These are phyloP conservation scores for Condylura cristata DNA, from an alignment of 2,113 vertebrate species.

Conservation along the genomic window DNA sequence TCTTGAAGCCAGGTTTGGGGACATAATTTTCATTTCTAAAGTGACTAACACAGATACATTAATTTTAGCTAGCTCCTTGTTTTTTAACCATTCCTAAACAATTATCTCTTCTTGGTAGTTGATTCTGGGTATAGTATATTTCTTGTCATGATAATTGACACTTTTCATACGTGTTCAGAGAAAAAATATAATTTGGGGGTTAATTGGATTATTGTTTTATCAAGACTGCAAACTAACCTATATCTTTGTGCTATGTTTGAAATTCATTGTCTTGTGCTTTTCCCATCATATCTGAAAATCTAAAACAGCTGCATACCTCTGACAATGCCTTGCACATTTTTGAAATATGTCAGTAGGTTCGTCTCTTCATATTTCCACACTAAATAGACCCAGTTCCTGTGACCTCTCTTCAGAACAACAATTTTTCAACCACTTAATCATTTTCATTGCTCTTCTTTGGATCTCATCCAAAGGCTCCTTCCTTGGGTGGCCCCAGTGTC, in stretches of 20 bases:
- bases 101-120: not conserved
- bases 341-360: constrained; percentile 27
- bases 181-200: not conserved
- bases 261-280: constrained; percentile 31
- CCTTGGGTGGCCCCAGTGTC: constrained; percentile 36
- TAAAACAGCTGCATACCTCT: constrained; percentile 57
- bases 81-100: not conserved
- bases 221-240: constrained; percentile 47
- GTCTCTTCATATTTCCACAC: constrained; percentile 28
- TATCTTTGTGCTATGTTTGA: constrained; percentile 27
- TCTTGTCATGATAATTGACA: not conserved
- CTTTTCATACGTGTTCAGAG: not conserved
- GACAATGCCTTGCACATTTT: constrained; percentile 1
- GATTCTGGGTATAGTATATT: not conserved
- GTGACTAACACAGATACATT: not conserved
- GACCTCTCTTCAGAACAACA: constrained; percentile 49
- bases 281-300: constrained; percentile 53
- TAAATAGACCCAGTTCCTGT: not conserved
- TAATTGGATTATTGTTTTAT: constrained; percentile 44
- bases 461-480: constrained; percentile 20
- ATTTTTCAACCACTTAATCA: constrained; percentile 59
- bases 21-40: constrained; percentile 53
- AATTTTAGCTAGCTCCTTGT: not conserved
- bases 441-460: constrained; percentile 68
- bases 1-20: constrained; percentile 7